These are phyloP conservation scores for Acleris literana DNA, from an alignment of 2,888 invertebrate genomes.

Conservation along the genomic window DNA sequence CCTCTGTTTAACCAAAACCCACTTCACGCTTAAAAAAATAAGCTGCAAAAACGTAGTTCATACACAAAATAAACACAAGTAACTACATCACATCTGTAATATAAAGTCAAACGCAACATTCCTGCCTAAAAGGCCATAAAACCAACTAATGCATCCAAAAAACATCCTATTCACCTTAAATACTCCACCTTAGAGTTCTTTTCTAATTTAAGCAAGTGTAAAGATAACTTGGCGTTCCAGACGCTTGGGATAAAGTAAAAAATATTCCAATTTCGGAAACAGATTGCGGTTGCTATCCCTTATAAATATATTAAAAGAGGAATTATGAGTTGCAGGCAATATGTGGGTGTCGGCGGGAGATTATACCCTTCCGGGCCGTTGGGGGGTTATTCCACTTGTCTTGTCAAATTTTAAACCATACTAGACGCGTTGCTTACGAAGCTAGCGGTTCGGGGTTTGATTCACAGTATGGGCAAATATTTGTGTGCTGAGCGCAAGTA, in stretches of 20 bases:
- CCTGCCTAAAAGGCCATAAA: conserved; percentile 39
- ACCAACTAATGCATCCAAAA: conserved; percentile 37
- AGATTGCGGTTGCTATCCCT: conserved; percentile 60
- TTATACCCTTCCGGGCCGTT: conserved; percentile 10
- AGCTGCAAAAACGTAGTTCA: background rate
- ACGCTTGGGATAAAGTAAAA: conserved; percentile 57
- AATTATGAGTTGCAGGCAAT: conserved; percentile 58
- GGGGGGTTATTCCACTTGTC: too few species aligned
- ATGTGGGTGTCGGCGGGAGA: conserved; percentile 38
- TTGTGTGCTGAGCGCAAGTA: too few species aligned
- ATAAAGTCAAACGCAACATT: conserved; percentile 49
- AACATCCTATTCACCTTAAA: background rate
- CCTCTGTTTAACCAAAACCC: too few species aligned
- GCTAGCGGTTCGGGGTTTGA: too few species aligned
- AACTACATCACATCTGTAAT: conserved; percentile 38
- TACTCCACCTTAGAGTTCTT: conserved; percentile 32
- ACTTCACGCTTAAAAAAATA: too few species aligned
- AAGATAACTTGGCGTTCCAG: conserved; percentile 41
- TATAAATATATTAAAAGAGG: conserved; percentile 68
- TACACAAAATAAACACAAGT: conserved; percentile 17
- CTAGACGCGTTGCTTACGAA: too few species aligned
- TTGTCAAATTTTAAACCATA: too few species aligned
- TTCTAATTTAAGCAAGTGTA: conserved; percentile 11
- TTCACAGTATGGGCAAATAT: too few species aligned
- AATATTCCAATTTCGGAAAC: conserved; percentile 66